Evolutionary conservation across 2,888 invertebrate genomes (phyloP), one percentile per base, ranked within the genome.

Genomic region (Allolobophora icterica): DNA sequence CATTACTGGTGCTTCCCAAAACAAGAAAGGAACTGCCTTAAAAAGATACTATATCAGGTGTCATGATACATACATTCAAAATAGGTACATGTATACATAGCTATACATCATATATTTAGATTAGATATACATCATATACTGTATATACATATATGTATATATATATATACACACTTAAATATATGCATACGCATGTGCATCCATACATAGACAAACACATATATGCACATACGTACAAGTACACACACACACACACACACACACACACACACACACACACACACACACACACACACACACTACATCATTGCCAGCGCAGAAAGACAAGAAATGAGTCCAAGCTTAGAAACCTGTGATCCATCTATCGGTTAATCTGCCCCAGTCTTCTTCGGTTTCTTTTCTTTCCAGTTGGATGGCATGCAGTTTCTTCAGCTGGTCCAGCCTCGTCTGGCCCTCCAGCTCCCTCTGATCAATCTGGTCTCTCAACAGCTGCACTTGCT

Each of bases 401-500:
- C 87, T 87, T 87, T 87, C 87, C 87, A 87, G 87, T 87, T 87
- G 34, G 21, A 21, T 35, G 35, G 24, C 87, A 35, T 87, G 87
- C 34, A 87, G 19, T 24, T 19, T 87, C 24, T 35, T 19, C 35
- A 87, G 87, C 34, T 87, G 87, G 0, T 87, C 87, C 19, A 87
- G 35, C 24, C 38, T 87, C 35, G 15, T 13, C 87, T 87, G 33
- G 8, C 38, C 40, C 91, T 91, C 89, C 90, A 42, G 33, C 19
- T 91, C 91, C 84, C 71, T 91, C 84, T 91, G 83, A 15, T 30
- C n/a, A 24, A 91, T 58, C 83, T 58, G 90, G n/a, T 58, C 89
- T 40, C 83, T 35, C 91, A 91, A 35, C 42, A 89, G 24, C 52
- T 91, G 40, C 84, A 91, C 89, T 89, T 91, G 91, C 33, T 91